Evolutionary conservation across 1,140 invertebrate species (phyloP).

Genomic region (Caenorhabditis inopinata): DNA sequence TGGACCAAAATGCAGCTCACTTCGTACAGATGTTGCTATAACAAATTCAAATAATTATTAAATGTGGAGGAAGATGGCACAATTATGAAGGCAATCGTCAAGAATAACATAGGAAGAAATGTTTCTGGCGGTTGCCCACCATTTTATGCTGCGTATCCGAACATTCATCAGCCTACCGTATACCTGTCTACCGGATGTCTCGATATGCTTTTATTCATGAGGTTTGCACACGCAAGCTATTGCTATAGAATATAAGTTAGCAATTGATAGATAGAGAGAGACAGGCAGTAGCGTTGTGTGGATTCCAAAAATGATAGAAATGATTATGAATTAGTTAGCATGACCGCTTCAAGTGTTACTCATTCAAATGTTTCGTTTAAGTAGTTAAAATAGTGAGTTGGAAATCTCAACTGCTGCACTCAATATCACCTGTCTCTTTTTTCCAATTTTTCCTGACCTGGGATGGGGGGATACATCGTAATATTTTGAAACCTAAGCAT

Average conservation of each 20-base stretch:
- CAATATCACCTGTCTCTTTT: too few relatives aligned
- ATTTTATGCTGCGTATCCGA: too few relatives aligned
- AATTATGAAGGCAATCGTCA: background rate
- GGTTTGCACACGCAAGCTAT: background rate
- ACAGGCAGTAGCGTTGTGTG: background rate
- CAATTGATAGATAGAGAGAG: background rate
- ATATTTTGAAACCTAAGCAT: too few relatives aligned
- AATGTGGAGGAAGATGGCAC: background rate
- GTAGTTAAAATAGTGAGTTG: too few relatives aligned
- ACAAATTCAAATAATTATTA: constrained; percentile 22
- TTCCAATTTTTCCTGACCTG: too few relatives aligned
- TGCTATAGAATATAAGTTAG: constrained; percentile 15
- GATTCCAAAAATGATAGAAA: background rate
- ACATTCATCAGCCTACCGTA: constrained; percentile 28
- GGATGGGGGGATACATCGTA: too few relatives aligned
- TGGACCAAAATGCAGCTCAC: background rate
- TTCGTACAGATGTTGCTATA: constrained; percentile 28
- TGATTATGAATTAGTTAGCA: constrained; percentile 15
- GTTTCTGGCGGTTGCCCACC: background rate
- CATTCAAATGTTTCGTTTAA: background rate
- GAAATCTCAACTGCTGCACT: too few relatives aligned
- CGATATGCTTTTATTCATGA: constrained; percentile 28
- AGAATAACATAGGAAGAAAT: background rate
- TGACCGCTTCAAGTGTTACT: background rate
- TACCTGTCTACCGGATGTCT: constrained; percentile 30